A percentile compares a stretch with the other conserved stretches of the same genome.
Evolutionary conservation across 2,113 vertebrate species (phyloP).

Genomic region (Saccopteryx bilineata): DNA sequence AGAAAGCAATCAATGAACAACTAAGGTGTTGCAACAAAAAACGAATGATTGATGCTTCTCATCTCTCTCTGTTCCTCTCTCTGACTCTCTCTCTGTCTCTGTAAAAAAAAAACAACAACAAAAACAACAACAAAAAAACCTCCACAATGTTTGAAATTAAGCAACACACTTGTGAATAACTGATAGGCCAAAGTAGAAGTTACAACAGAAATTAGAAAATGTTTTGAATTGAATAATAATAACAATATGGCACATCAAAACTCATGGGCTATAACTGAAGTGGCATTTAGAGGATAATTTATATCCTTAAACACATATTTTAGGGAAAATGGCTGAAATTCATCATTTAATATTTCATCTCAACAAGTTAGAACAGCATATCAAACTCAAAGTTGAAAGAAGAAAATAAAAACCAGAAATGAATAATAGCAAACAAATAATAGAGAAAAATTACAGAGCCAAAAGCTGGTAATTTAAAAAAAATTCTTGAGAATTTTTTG

Average conservation of each 20-base stretch:
- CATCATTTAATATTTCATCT: slow-evolving; percentile 40
- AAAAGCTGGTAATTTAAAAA: not conserved
- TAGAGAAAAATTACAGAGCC: slow-evolving; percentile 18
- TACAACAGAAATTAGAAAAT: slow-evolving; percentile 10
- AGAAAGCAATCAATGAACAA: too few species aligned
- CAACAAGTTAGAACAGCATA: not conserved
- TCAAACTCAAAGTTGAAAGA: slow-evolving; percentile 58
- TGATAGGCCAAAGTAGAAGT: slow-evolving; percentile 8
- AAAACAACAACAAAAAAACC: too few species aligned
- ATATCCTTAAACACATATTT: not conserved
- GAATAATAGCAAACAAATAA: slow-evolving; percentile 8
- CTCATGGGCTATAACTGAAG: not conserved
- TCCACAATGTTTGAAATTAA: slow-evolving; percentile 38
- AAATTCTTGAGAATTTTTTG: too few species aligned
- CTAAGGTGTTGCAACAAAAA: too few species aligned
- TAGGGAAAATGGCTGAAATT: slow-evolving; percentile 25
- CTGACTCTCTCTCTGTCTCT: too few species aligned
- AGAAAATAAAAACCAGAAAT: slow-evolving; percentile 48
- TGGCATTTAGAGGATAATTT: not conserved
- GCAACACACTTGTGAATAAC: not conserved
- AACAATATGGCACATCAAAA: not conserved
- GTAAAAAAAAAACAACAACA: too few species aligned
- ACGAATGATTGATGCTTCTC: too few species aligned
- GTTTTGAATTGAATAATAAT: not conserved
- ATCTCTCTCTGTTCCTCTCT: too few species aligned